Conservation (phyloP, 1,140 invertebrate species). For the Hylaeus anthracinus region DNA sequence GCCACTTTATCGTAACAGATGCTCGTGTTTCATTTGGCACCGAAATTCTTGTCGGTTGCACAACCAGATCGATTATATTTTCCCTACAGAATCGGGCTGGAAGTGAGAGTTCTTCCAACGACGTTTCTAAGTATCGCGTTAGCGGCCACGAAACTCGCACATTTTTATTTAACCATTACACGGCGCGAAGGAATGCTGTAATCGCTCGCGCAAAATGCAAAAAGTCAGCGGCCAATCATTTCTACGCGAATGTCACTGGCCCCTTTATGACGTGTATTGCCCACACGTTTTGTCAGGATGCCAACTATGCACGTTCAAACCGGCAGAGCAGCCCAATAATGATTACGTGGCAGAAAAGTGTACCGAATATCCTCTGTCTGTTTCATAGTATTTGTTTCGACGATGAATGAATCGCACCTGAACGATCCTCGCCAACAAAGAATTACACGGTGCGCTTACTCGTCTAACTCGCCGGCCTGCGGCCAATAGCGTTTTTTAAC, state of each 20-base stretch:
- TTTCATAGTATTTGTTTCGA: neutral
- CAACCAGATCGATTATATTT: constrained; percentile 43
- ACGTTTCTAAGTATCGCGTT: constrained; percentile 19
- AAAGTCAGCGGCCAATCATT: constrained; percentile 27
- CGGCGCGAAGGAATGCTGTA: constrained; percentile 2
- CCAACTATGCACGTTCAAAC: constrained; percentile 7
- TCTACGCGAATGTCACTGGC: constrained; percentile 18
- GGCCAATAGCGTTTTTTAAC: constrained; percentile 48
- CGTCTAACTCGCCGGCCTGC: neutral
- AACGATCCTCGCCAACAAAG: constrained; percentile 9
- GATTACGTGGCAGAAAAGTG: constrained; percentile 2
- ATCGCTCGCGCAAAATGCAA: neutral
- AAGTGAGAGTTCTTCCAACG: constrained; percentile 37
- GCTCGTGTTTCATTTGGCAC: constrained; percentile 7
- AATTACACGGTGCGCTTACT: constrained; percentile 27
- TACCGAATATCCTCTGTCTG: neutral
- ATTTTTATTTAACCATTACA: constrained; percentile 23
- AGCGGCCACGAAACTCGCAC: neutral
- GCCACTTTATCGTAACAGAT: constrained; percentile 20
- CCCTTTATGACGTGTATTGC: constrained; percentile 7
- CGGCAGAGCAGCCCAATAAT: neutral
- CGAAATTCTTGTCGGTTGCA: constrained; percentile 7
- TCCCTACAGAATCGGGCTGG: constrained; percentile 26
- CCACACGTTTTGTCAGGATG: constrained; percentile 22
- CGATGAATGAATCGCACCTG: constrained; percentile 20